Evolutionary conservation across 2,113 vertebrate species (phyloP).

Genomic region (Sylvilagus bachmani): DNA sequence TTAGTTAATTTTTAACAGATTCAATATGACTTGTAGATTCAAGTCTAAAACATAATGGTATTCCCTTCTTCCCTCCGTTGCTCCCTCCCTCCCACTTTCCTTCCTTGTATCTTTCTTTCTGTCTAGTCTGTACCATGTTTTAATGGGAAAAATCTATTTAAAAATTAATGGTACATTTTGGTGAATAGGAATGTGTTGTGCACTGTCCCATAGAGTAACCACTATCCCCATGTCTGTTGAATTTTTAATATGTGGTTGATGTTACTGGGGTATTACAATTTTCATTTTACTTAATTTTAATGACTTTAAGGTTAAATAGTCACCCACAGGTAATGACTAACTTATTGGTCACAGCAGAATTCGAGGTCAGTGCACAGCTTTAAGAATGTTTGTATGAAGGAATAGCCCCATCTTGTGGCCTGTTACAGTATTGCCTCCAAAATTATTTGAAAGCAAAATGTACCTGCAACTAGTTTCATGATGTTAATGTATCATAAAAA

Average conservation of each 20-base stretch:
- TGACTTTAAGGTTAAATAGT: not conserved
- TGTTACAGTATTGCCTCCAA: slow-evolving; percentile 43
- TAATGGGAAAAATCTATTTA: not conserved
- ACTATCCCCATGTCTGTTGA: not conserved
- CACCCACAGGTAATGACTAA: not conserved
- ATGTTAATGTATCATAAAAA: not conserved
- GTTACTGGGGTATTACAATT: not conserved
- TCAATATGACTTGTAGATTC: no score
- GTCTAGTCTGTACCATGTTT: not conserved
- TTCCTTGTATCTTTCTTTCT: no score
- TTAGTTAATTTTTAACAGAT: no score
- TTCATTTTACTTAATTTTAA: not conserved
- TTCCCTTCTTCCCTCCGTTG: no score
- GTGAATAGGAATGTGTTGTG: not conserved
- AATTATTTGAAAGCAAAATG: not conserved
- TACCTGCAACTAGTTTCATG: not conserved
- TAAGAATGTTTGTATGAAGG: slow-evolving; percentile 11
- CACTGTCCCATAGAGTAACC: not conserved
- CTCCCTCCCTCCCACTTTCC: no score
- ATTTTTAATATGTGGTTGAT: not conserved
- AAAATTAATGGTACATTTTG: not conserved
- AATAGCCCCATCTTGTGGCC: slow-evolving; percentile 80
- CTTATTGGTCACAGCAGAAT: not conserved
- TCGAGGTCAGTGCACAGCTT: not conserved
- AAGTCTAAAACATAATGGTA: no score